Evolutionary conservation across 2,888 invertebrate species (phyloP), one percentile per base, ranked within the genome.

Genomic region (Selenia dentaria): DNA sequence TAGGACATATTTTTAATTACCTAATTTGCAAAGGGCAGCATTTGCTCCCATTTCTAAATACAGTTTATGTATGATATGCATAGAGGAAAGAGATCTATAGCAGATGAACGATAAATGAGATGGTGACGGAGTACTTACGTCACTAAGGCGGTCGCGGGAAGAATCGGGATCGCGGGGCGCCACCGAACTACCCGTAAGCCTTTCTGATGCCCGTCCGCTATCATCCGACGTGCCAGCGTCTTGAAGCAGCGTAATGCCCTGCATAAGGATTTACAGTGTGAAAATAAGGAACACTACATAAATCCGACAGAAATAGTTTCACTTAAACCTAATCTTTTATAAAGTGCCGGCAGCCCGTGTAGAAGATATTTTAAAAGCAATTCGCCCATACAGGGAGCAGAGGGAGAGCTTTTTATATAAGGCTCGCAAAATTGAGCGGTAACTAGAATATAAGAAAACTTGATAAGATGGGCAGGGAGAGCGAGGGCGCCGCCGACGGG

Each of bases 201-300:
- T 93, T 92, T 95, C 95, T 68, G 95, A 95, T 71, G 95, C 95
- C 85, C 95, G 92, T 74, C 95, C 95, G 91, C 95, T 95, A 90
- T 95, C 95, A 91, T 95, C 95, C 83, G 95, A 95, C 79, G 95
- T 95, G 78, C 95, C 95, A 85, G 95, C 94, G 92, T 95, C 95
- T 83, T 93, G 93, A 82, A 92, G 92, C 87, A 93, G 92, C 83
- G 93, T 93, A 85, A 95, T 93, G 89, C 93, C 94, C 95, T 95
- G 90, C 54, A 92, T 91, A 78, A 78, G 79, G 37, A 48, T 56
- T 54, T 52, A 51, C 51, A 59, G 50, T 46, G 51, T 59, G 67
- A 69, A 71, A 67, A 70, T 64, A 62, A 61, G 58, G 66, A 59
- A 68, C 59, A 55, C 54, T 59, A 58, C 62, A 57, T 54, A 63